Percentiles rank a stretch among this genome's conserved stretches.
Evolutionary conservation across 2,113 vertebrate species (phyloP).

Genomic region (Microcebus ravelobensis): DNA sequence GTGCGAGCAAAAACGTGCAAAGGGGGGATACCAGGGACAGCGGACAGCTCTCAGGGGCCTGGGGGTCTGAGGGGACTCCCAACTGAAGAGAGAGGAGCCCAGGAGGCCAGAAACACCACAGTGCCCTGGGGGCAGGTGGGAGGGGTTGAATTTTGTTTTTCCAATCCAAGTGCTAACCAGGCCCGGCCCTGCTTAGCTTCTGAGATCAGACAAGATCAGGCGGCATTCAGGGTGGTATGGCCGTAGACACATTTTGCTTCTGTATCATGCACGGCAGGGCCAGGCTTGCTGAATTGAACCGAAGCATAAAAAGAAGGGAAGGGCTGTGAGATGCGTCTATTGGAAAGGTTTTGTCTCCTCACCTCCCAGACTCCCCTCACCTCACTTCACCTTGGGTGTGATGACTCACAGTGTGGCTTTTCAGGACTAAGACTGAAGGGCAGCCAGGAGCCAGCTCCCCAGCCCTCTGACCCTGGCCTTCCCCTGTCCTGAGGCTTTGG

Average conservation of each 20-base stretch:
- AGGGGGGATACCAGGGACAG: fast-evolving
- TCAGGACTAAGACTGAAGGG: neutral
- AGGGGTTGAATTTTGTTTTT: neutral
- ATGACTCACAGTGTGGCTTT: neutral
- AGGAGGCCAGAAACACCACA: neutral
- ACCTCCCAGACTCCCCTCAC: neutral
- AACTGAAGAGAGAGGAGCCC: neutral
- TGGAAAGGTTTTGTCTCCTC: neutral
- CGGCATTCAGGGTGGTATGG: too few relatives aligned
- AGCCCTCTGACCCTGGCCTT: neutral
- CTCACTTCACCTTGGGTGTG: neutral
- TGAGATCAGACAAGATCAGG: too few relatives aligned
- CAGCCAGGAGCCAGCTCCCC: neutral
- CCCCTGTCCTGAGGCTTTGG: neutral
- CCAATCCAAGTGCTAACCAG: neutral
- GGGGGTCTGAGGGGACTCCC: neutral
- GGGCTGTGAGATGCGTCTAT: neutral
- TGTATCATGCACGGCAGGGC: neutral
- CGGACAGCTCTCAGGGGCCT: neutral
- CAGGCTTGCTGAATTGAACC: neutral
- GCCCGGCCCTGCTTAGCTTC: too few relatives aligned
- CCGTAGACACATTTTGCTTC: neutral
- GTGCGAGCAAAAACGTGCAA: too few relatives aligned
- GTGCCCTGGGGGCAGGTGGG: neutral
- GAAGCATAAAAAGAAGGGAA: neutral